phyloP scores from a whole-genome alignment of 2,888 invertebrate genomes.

The Diaprepes abbreviatus region DNA sequence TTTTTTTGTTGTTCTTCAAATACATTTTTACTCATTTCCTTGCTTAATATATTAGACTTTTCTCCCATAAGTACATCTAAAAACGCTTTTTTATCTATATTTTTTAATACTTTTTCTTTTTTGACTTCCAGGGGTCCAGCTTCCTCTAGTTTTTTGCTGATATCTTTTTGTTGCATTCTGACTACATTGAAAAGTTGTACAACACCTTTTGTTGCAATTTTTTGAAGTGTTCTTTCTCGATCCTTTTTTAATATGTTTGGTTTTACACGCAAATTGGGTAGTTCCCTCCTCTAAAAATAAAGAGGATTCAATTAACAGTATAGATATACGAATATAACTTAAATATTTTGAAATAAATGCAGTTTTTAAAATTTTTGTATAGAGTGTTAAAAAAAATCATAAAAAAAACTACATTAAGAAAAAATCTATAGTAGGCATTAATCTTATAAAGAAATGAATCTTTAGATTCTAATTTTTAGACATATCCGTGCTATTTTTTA shows the following conservation, averaged over 20 bases:
- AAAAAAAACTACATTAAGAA: no score
- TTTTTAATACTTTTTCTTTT: slow-evolving; percentile 82
- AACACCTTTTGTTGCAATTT: slow-evolving; percentile 92
- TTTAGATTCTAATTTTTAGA: no score
- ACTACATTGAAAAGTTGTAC: slow-evolving; percentile 95
- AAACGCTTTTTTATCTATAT: slow-evolving; percentile 82
- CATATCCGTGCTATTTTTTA: slow-evolving; percentile 3
- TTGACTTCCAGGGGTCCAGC: slow-evolving; percentile 83
- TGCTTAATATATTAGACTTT: slow-evolving; percentile 33
- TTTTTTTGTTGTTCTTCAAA: slow-evolving; percentile 67
- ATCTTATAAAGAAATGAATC: no score
- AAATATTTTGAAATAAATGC: neutral
- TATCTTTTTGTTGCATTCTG: slow-evolving; percentile 83
- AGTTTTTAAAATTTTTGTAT: neutral
- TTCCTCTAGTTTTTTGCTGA: slow-evolving; percentile 78
- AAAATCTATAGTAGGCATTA: no score
- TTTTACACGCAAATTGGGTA: slow-evolving; percentile 78
- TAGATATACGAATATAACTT: no score
- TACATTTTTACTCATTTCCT: slow-evolving; percentile 61
- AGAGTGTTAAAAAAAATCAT: no score
- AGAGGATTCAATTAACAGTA: no score
- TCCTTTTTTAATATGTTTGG: slow-evolving; percentile 83
- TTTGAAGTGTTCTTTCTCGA: slow-evolving; percentile 81
- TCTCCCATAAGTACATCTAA: slow-evolving; percentile 84
- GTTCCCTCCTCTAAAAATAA: slow-evolving; percentile 72